Base-by-base conservation (phyloP, 2,797 vertebrate species). In the Micrastur ruficollis region DNA sequence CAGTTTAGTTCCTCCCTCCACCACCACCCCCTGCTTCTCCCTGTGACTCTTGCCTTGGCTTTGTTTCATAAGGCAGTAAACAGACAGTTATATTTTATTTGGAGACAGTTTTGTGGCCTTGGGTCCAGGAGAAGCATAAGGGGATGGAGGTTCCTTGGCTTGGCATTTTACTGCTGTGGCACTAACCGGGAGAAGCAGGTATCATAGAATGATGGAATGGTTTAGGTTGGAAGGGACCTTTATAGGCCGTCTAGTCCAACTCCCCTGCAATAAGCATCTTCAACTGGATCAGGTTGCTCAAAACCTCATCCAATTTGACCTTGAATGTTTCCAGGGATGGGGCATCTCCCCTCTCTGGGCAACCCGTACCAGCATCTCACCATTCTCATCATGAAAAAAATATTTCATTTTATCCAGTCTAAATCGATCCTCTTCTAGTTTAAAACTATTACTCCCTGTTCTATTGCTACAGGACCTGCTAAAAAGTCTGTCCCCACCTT, bases 61-160 rank as follows among this genome's bases (percentile, higher is more conserved):
- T 58, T 93, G 42, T 95, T 97, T 97, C 94, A 93, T 97, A 96
- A 95, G 81, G 91, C 92, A 87, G 97, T 97, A 97, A 97, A 95
- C 36, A 96, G 63, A 66, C 91, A 84, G 20, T 65, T 62, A 68
- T 78, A 89, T 95, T 95, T 97, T 95, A 93, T 63, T 67, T 67
- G 61, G 17, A 46, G 44, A 2, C 78, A 70, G 6, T 44, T 84
- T 73, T 81, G 23, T 76, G 66, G 59, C 53, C 75, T 82, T 53
- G 52, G 49, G 38, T 80, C 12, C 19, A 56, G 38, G 18, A 82
- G 52, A 71, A 82, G 14, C 0, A 1, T 59, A 38, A 82, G 34
- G 78, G 46, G 12, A 3, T 50, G 34, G 34, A 76, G 14, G 11
- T 80, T 70, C 61, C 44, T 66, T 76, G 78, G 34, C 0, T 6